These are phyloP conservation scores for Pangasius krempfi DNA, from an alignment of 2,797 vertebrate genomes.

Conservation along the genomic window DNA sequence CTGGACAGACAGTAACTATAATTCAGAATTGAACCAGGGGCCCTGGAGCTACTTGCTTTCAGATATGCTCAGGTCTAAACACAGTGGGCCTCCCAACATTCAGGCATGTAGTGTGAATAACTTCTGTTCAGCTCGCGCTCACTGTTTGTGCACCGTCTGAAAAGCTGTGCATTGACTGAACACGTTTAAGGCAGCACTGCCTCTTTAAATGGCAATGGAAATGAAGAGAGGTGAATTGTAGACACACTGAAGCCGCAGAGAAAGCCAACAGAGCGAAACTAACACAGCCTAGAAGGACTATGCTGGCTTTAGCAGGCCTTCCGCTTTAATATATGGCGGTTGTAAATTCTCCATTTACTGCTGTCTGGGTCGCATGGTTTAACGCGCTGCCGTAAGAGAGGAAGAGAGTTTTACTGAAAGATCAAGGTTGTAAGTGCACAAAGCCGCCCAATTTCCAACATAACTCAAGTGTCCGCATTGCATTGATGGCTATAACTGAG, in stretches of 20 bases:
- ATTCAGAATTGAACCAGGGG: neutral
- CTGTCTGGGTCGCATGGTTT: slow-evolving; percentile 72
- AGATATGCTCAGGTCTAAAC: slow-evolving; percentile 63
- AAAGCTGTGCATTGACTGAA: slow-evolving; percentile 70
- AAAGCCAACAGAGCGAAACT: slow-evolving; percentile 73
- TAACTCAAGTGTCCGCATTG: slow-evolving; percentile 44
- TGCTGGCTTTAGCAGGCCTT: slow-evolving; percentile 73
- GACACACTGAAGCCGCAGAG: slow-evolving; percentile 69
- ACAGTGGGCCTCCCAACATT: slow-evolving; percentile 57
- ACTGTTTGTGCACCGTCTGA: slow-evolving; percentile 54
- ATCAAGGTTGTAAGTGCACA: slow-evolving; percentile 47
- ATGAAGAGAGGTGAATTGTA: slow-evolving; percentile 74
- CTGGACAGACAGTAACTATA: neutral
- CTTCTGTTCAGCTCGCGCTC: slow-evolving; percentile 50
- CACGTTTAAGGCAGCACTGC: slow-evolving; percentile 66
- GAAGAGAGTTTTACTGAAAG: slow-evolving; percentile 64
- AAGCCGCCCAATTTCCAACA: slow-evolving; percentile 35
- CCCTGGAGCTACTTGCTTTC: slow-evolving; percentile 57
- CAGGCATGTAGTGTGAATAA: slow-evolving; percentile 59
- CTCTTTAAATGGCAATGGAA: slow-evolving; percentile 71
- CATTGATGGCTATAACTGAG: slow-evolving; percentile 12
- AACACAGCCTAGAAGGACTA: slow-evolving; percentile 71
- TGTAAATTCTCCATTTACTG: slow-evolving; percentile 78
- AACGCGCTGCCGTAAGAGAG: slow-evolving; percentile 70
- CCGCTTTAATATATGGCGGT: slow-evolving; percentile 74